phyloP scores from a whole-genome alignment of 1,140 invertebrate genomes.

The Mizuhopecten yessoensis region DNA sequence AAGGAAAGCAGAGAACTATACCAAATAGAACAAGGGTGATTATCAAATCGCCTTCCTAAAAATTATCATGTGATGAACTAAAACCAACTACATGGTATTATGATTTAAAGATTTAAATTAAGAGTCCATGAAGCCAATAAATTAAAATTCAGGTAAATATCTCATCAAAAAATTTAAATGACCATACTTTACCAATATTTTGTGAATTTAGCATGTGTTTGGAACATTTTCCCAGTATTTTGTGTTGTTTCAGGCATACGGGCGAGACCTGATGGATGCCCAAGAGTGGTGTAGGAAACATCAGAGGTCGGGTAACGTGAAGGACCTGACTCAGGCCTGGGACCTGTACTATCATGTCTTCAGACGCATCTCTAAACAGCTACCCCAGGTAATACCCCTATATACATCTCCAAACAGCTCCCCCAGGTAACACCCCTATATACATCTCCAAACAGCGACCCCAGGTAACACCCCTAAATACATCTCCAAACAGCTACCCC shows the following conservation, averaged over 20 bases:
- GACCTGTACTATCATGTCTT: slow-evolving; percentile 99
- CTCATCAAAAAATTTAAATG: no score
- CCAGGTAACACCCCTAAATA: slow-evolving; percentile 82
- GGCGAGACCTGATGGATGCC: slow-evolving; percentile 95
- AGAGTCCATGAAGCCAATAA: no score
- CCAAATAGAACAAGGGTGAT: no score
- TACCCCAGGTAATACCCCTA: slow-evolving; percentile 88
- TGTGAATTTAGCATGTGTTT: no score
- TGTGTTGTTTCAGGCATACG: slow-evolving; percentile 88
- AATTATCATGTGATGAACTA: no score
- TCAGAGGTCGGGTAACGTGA: slow-evolving; percentile 92
- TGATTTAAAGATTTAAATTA: no score
- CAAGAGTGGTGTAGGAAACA: slow-evolving; percentile 96
- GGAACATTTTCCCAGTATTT: no score
- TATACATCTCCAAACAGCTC: slow-evolving; percentile 88
- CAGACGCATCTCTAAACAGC: slow-evolving; percentile 95
- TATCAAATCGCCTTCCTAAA: no score
- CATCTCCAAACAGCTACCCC: slow-evolving; percentile 91
- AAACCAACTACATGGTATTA: no score
- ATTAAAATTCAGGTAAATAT: no score
- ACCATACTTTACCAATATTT: no score
- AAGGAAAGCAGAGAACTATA: no score
- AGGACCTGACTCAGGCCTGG: slow-evolving; percentile 99
- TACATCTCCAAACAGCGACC: slow-evolving; percentile 91
- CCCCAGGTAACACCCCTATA: slow-evolving; percentile 86